phyloP scores from a whole-genome alignment of 2,113 vertebrate species.

The Oostethus manadensis region DNA sequence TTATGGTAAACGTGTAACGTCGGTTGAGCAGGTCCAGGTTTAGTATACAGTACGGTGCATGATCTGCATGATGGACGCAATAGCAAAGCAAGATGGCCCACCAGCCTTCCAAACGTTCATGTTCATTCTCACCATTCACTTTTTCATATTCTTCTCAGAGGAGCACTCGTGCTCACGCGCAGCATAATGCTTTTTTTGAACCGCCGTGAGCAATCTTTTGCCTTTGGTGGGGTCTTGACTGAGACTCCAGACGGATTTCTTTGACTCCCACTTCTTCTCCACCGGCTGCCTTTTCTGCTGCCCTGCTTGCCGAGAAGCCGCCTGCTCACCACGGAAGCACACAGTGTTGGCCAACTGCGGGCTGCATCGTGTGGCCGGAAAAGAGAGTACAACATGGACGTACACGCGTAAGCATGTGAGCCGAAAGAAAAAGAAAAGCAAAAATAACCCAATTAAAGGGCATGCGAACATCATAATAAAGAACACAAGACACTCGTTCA shows the following conservation, averaged over 20 bases:
- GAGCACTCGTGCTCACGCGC: slow-evolving; percentile 2
- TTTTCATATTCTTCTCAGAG: neutral
- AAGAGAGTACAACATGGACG: slow-evolving; percentile 10
- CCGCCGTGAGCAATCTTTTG: slow-evolving; percentile 23
- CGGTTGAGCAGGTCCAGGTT: no score
- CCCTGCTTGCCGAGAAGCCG: slow-evolving; percentile 47
- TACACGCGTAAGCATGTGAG: no score
- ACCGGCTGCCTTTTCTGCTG: slow-evolving; percentile 47
- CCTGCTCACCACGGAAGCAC: slow-evolving; percentile 36
- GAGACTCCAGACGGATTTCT: slow-evolving; percentile 56
- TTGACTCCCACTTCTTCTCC: slow-evolving; percentile 60
- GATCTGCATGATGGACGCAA: slow-evolving; percentile 1
- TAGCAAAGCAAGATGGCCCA: slow-evolving; percentile 2
- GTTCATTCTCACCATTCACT: neutral
- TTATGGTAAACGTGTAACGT: no score
- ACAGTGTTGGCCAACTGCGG: slow-evolving; percentile 7
- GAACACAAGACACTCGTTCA: no score
- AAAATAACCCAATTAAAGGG: no score
- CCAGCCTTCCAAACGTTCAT: neutral
- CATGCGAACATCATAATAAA: no score
- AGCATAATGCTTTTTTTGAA: slow-evolving; percentile 1
- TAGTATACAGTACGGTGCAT: no score
- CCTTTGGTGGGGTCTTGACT: slow-evolving; percentile 52
- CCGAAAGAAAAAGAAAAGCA: no score
- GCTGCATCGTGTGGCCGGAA: slow-evolving; percentile 14